Evolutionary conservation across 2,888 invertebrate species (phyloP), one percentile per base, ranked within the genome.

Genomic region (Antitype chi): DNA sequence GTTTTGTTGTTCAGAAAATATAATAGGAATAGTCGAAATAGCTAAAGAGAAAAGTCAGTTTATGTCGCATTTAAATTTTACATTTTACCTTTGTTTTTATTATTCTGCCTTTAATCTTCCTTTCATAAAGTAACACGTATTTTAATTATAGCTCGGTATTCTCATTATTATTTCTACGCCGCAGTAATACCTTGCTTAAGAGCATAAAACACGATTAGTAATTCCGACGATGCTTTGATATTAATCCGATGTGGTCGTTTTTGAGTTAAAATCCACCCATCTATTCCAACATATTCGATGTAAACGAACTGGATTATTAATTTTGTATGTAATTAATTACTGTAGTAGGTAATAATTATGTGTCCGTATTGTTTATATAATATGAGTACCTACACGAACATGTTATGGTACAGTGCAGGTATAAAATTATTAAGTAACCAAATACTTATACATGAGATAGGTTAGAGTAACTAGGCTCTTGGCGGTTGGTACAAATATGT

Each of bases 301-400:
- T 70, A 60, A 53, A 67, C 53, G 38, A 67, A 74, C 20, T 64
- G 38, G 28, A 75, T 74, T 72, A 75, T 75, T 75, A 75, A 72
- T 80, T 59, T 70, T 76, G 53, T 75, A 62, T 49, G 64, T 64
- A 85, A 66, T 80, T 82, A 84, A 70, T 75, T 74, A 70, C 62
- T 53, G 69, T 32, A 28, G 60, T 28, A 62, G 64, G 60, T 69
- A 74, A 69, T 66, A n/a, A n/a, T n/a, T n/a, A 72, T 55, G 59
- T 70, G 15, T 64, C 74, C 25, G 64, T 75, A 72, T 72, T 75
- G 68, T 85, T 71, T 75, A 82, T 64, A 17, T 82, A 84, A 81
- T 67, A n/a, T 32, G 15, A 57, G 59, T 59, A 78, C 32, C 32
- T 32, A 32, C 55, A 84, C 72, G 72, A 81, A 63, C 62, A 38